These are phyloP conservation scores for Cherax quadricarinatus DNA, from an alignment of 1,140 invertebrate genomes.

Conservation along the genomic window DNA sequence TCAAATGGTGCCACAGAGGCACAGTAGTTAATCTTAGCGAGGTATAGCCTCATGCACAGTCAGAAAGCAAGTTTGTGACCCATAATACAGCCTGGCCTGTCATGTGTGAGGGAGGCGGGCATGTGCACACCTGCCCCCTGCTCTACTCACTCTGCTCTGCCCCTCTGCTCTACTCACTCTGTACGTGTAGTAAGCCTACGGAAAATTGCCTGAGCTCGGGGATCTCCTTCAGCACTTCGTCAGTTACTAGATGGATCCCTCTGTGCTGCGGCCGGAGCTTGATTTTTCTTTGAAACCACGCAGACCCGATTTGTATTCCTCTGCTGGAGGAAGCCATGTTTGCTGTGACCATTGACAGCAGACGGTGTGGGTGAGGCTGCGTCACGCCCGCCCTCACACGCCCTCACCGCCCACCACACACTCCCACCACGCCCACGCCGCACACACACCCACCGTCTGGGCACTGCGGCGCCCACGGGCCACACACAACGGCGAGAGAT, in stretches of 20 bases:
- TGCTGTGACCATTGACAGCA: constrained; percentile 68
- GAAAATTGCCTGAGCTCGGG: constrained; percentile 95
- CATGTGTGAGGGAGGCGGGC: neutral
- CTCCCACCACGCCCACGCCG: neutral
- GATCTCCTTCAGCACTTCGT: constrained; percentile 94
- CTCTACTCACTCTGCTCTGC: constrained; percentile 86
- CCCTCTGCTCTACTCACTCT: constrained; percentile 85
- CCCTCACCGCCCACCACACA: neutral
- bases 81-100: neutral
- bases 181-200: constrained; percentile 95
- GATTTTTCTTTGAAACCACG: constrained; percentile 97
- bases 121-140: neutral
- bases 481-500: neutral
- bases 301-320: constrained; percentile 92
- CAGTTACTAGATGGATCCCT: constrained; percentile 95
- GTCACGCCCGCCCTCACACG: neutral
- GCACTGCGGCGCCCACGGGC: neutral
- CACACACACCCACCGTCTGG: constrained; percentile 7
- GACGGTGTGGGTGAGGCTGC: neutral
- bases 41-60: neutral
- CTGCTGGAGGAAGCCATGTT: constrained; percentile 90
- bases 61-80: neutral
- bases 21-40: neutral
- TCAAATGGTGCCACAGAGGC: neutral
- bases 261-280: constrained; percentile 95